Evolutionary conservation across 2,888 invertebrate species (phyloP), one percentile per base, ranked within the genome.

Genomic region (Leucophenga maculata): DNA sequence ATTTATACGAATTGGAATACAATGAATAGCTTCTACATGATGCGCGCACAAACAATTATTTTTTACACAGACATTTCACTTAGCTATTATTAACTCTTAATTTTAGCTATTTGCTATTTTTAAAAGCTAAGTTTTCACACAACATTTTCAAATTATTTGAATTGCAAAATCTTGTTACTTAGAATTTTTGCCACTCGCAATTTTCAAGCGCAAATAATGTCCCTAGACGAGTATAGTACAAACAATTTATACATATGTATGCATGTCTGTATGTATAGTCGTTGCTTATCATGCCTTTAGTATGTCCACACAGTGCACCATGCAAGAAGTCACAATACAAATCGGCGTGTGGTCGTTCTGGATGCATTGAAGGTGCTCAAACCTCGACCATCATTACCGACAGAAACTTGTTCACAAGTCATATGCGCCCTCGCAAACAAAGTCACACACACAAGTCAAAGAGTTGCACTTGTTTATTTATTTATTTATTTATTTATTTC

Each of bases 401-500:
- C 26, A 26, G 26, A 26, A 4, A 26, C 26, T 4, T 26, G 26
- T 39, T 39, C 8, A 11, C 11, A 11, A 11, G 8, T 39, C 3
- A 39, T 11, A 1, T 8, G 11, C 39, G 3, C 39, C 39, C 39
- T 39, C 11, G 39, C 39, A 39, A 11, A 39, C 39, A 39, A 6
- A 39, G 1, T 11, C 11, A 1, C 11, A 39, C 39, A 11, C n/a
- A n/a, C n/a, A n/a, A n/a, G 8, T 39, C 39, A 39, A 39, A 39
- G 18, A n/a, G 50, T 18, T 50, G 50, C 50, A 50, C 50, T 50
- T 50, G 50, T 18, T 16, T 50, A 50, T 50, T n/a, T 18, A 48
- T 48, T n/a, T 48, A 16, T 48, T 48, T 48, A n/a, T n/a, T n/a
- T n/a, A 50, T 50, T 50, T 50, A 16, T 50, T 50, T 50, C 18